phyloP scores from a whole-genome alignment of 2,888 invertebrate genomes.

The Hydropsyche betteni region DNA sequence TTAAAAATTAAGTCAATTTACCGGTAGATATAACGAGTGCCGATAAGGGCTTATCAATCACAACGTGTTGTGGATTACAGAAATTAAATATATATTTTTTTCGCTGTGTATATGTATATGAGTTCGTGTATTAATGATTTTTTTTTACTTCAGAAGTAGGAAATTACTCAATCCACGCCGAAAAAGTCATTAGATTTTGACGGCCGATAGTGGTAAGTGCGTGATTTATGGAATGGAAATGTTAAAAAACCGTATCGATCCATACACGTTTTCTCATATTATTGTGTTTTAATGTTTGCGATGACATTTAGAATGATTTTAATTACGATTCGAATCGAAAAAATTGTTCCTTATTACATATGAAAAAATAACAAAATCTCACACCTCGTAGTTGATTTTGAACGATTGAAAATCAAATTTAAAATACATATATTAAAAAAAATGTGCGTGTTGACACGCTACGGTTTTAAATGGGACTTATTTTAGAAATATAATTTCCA shows the following conservation, averaged over 20 bases:
- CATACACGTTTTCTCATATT: not conserved
- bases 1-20: conserved; percentile 32
- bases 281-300: not conserved
- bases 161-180: conserved; percentile 40
- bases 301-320: no score
- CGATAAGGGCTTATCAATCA: conserved; percentile 38
- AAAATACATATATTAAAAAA: no score
- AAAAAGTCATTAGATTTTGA: conserved; percentile 33
- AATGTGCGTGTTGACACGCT: no score
- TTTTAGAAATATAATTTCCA: no score
- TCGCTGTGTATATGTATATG: no score
- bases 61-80: conserved; percentile 36
- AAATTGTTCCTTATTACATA: no score
- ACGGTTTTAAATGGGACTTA: no score
- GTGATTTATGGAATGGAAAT: conserved; percentile 34
- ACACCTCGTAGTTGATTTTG: no score
- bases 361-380: no score
- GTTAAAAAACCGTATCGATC: conserved; percentile 18
- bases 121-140: not conserved
- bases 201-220: conserved; percentile 31
- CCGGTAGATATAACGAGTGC: conserved; percentile 32
- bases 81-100: conserved; percentile 36
- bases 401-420: no score
- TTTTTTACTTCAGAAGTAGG: conserved; percentile 32
- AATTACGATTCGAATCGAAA: no score